Percentiles rank a stretch among this genome's conserved stretches.
Evolutionary conservation across 2,797 vertebrate species (phyloP).

Genomic region (Rhabdophis nuchalis): DNA sequence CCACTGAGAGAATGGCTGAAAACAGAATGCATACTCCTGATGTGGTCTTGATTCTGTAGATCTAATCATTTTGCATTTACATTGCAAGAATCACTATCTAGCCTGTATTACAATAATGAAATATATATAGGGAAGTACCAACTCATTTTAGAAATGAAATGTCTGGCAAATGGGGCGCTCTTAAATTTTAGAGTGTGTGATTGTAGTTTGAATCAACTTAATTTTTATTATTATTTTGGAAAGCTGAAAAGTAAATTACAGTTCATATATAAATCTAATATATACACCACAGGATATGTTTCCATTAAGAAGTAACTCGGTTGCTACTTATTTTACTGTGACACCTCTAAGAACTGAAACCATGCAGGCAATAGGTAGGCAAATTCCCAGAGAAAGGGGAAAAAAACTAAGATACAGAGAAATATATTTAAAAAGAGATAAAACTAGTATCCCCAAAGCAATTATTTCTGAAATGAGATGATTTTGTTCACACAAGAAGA

Average conservation of each 20-base stretch:
- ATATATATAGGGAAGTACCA: neutral
- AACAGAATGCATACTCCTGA: conserved; percentile 55
- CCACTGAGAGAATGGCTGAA: conserved; percentile 58
- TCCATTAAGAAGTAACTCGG: conserved; percentile 39
- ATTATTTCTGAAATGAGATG: neutral
- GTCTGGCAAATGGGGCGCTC: neutral
- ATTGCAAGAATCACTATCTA: conserved; percentile 19
- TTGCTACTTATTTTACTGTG: conserved; percentile 34
- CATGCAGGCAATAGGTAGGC: neutral
- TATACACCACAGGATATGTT: conserved; percentile 4
- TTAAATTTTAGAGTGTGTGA: neutral
- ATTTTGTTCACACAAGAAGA: neutral
- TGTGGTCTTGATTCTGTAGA: conserved; percentile 54
- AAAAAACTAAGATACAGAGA: neutral
- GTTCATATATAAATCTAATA: neutral
- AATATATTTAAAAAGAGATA: neutral
- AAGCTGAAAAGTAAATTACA: neutral
- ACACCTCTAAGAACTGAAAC: neutral
- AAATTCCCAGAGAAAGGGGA: conserved; percentile 8
- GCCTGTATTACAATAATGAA: neutral
- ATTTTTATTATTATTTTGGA: neutral
- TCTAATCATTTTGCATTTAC: conserved; percentile 60
- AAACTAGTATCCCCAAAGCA: neutral
- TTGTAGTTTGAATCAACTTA: conserved; percentile 34
- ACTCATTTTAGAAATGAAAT: conserved; percentile 4